Base-by-base conservation (phyloP, 2,113 vertebrate species). In the Chlorocebus sabaeus region DNA sequence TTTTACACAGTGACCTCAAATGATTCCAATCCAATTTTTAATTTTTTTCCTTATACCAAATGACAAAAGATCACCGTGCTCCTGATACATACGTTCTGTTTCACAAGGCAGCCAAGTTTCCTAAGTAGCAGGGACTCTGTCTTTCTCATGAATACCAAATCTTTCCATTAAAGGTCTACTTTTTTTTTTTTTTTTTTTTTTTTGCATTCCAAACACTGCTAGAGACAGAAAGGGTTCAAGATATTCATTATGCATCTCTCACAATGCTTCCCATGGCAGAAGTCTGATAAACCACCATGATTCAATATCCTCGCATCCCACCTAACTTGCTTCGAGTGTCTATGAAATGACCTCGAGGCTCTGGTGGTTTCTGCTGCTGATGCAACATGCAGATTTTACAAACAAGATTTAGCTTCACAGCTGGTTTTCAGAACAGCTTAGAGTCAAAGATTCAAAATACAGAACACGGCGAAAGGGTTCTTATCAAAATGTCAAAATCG, bases 401-500 rank as follows among this genome's bases (percentile, higher is more conserved):
- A 95, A 97, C 84, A 90, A 95, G 97, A 93, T 93, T 96, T 80
- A 82, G 93, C 89, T 73, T 90, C 97, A 86, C 97, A 96, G 95
- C 95, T 89, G 83, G 90, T 90, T 96, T 97, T 98, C 98, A 94
- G 97, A 97, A 96, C 92, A 72, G 91, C 97, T 97, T 93, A 97
- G 96, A 97, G 94, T 96, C 93, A 89, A 89, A 97, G 93, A 96
- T 64, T 93, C 97, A 93, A 88, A 93, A 81, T 23, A 79, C 92
- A 86, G 90, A 97, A 92, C 92, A 67, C 50, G 3, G 84, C 0
- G 8, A 88, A 88, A 23, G 61, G 52, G 87, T 76, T 97, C 97
- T 97, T 96, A 98, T 98, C 97, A 96, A 98, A 98, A 97, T 96
- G 98, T 98, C 98, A 98, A 61, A 78, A 97, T 97, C 89, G 84